Conservation (phyloP, 2,888 invertebrate species). For the Xestia xanthographa region DNA sequence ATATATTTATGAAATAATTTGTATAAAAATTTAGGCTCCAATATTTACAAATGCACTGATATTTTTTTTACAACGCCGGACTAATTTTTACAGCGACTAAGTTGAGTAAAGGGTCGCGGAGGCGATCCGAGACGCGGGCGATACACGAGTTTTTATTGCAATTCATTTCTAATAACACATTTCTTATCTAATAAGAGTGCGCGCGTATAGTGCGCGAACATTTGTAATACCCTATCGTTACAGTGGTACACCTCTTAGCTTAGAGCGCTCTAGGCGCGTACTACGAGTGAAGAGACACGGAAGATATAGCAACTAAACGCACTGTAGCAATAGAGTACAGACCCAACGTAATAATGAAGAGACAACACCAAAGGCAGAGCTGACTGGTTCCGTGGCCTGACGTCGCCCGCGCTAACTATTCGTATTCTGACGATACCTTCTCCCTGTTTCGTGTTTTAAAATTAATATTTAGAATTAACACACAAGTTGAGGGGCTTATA, state of each 20-base stretch:
- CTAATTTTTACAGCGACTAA: conserved; percentile 87
- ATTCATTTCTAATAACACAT: conserved; percentile 89
- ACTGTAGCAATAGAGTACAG: conserved; percentile 89
- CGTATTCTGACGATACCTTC: conserved; percentile 79
- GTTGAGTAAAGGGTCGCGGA: conserved; percentile 77
- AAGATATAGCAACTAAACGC: conserved; percentile 85
- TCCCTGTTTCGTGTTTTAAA: conserved; percentile 85
- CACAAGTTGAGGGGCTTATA: conserved; percentile 91
- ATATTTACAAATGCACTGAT: conserved; percentile 88
- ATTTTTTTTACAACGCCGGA: conserved; percentile 87
- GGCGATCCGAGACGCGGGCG: conserved; percentile 70
- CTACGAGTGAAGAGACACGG: conserved; percentile 75
- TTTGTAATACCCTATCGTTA: conserved; percentile 85
- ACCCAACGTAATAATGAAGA: conserved; percentile 82
- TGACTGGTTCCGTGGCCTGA: conserved; percentile 79
- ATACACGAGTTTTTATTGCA: conserved; percentile 77
- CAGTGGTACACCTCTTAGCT: conserved; percentile 78
- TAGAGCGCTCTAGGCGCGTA: conserved; percentile 56
- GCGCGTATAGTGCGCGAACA: conserved; percentile 83
- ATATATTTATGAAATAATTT: conserved; percentile 88
- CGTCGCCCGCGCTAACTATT: conserved; percentile 81
- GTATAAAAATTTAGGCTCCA: conserved; percentile 89
- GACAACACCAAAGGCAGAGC: conserved; percentile 89
- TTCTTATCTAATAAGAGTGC: conserved; percentile 87
- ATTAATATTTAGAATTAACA: conserved; percentile 88